These are phyloP conservation scores for Heteromormyrus szaboi DNA, from an alignment of 2,797 vertebrate genomes.

Conservation along the genomic window DNA sequence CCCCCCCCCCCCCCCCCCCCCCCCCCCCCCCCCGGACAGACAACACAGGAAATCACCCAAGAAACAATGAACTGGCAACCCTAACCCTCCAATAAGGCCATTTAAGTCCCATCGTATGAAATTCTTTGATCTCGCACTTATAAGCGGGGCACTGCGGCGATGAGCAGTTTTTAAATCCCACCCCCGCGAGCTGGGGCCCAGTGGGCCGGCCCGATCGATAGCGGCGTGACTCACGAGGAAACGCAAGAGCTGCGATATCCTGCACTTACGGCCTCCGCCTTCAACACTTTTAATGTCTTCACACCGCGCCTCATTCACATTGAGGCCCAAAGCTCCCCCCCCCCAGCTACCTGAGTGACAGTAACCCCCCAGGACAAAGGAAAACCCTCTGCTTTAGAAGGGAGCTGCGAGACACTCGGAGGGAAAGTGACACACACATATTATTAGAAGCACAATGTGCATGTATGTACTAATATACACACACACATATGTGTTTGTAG, in stretches of 20 bases:
- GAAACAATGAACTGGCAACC: neutral
- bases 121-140: constrained; percentile 4
- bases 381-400: neutral
- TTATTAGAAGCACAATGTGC: neutral
- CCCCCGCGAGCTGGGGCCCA: neutral
- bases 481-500: neutral
- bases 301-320: constrained; percentile 41
- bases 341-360: neutral
- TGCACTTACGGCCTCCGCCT: constrained; percentile 54
- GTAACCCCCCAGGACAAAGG: neutral
- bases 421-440: constrained; percentile 51
- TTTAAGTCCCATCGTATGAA: neutral
- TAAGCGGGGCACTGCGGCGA: neutral
- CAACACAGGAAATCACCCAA: neutral
- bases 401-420: neutral
- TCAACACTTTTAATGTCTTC: constrained; percentile 45
- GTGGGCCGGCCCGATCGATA: neutral
- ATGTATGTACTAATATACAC: neutral
- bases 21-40: neutral
- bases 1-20: no score
- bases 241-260: constrained; percentile 58
- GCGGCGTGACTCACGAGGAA: constrained; percentile 42
- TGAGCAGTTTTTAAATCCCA: neutral
- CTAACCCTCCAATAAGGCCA: neutral
- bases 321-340: neutral